Conservation (phyloP, 64 coral and sea anemone species). For the Trachythela sp. region DNA sequence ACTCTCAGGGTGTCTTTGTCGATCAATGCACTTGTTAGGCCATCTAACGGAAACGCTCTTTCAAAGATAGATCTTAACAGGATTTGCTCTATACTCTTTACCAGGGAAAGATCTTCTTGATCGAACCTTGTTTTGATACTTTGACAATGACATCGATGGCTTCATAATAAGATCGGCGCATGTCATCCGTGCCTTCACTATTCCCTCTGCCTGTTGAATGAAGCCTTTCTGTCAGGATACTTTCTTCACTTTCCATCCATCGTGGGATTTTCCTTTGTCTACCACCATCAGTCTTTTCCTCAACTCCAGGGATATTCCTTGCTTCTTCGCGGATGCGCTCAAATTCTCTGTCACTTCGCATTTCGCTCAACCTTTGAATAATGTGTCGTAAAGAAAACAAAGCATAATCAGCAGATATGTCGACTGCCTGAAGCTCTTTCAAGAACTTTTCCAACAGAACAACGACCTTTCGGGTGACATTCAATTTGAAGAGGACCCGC, state of each 20-base stretch:
- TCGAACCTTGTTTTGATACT: neutral
- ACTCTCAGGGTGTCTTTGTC: neutral
- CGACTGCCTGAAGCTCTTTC: neutral
- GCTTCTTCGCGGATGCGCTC: neutral
- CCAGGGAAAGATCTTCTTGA: no score
- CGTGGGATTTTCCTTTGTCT: neutral
- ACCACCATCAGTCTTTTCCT: neutral
- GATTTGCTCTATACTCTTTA: neutral
- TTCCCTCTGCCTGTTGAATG: neutral
- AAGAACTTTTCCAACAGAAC: neutral
- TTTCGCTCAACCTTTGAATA: neutral
- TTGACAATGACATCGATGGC: neutral
- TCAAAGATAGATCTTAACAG: neutral
- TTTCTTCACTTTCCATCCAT: neutral
- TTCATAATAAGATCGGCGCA: neutral
- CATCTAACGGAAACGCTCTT: neutral
- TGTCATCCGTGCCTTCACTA: neutral
- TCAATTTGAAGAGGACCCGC: neutral
- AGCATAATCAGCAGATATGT: no score
- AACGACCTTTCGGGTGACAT: neutral
- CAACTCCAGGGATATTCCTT: neutral
- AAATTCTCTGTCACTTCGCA: neutral
- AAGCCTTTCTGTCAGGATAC: neutral
- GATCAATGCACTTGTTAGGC: neutral
- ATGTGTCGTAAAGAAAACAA: neutral